These are phyloP conservation scores for Microdon myrmicae DNA, from an alignment of 2,888 invertebrate genomes.

Conservation along the genomic window DNA sequence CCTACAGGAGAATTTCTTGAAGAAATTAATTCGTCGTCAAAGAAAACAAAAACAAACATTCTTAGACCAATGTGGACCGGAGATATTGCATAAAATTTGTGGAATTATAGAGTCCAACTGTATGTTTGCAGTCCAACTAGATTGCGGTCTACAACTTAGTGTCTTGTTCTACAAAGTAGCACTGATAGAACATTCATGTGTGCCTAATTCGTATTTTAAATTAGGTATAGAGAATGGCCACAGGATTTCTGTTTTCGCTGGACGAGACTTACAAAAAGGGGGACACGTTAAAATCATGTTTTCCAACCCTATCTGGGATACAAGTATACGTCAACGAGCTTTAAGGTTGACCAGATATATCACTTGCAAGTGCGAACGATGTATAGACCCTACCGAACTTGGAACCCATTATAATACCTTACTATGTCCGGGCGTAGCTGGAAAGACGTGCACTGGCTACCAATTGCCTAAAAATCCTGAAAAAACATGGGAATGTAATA, in stretches of 20 bases:
- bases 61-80: slow-evolving; percentile 69
- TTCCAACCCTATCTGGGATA: slow-evolving; percentile 89
- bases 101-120: slow-evolving; percentile 87
- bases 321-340: slow-evolving; percentile 82
- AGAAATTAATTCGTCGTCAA: slow-evolving; percentile 68
- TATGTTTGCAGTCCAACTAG: slow-evolving; percentile 76
- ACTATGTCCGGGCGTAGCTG: slow-evolving; percentile 68
- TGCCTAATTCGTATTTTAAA: slow-evolving; percentile 81
- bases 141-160: slow-evolving; percentile 76
- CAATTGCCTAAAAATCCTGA: slow-evolving; percentile 79
- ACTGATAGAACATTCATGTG: slow-evolving; percentile 84
- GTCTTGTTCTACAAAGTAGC: slow-evolving; percentile 80
- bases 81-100: slow-evolving; percentile 77
- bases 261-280: slow-evolving; percentile 75
- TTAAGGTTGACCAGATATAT: slow-evolving; percentile 83
- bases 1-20: slow-evolving; percentile 73
- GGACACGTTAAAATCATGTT: slow-evolving; percentile 85
- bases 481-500: slow-evolving; percentile 79
- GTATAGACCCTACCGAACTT: slow-evolving; percentile 82
- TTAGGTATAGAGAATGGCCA: slow-evolving; percentile 72
- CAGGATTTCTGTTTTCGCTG: slow-evolving; percentile 76
- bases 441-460: slow-evolving; percentile 72
- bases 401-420: slow-evolving; percentile 73
- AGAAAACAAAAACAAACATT: slow-evolving; percentile 61
- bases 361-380: slow-evolving; percentile 77